These are phyloP conservation scores for Acanthacorydalis orientalis DNA, from an alignment of 2,888 invertebrate species.

Conservation along the genomic window DNA sequence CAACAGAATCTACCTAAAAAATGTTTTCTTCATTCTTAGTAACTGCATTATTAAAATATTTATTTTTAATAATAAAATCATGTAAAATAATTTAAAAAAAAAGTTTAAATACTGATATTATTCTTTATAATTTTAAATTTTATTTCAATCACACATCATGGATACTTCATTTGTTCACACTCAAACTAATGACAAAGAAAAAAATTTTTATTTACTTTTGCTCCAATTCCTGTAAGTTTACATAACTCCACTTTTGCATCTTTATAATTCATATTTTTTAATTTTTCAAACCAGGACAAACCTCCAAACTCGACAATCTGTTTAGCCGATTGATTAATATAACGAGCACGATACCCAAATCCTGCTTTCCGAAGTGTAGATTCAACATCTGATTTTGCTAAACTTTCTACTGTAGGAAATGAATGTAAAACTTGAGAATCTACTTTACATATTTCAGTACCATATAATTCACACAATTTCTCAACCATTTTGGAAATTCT, in stretches of 20 bases:
- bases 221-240: conserved; percentile 76
- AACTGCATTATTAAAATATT: no score
- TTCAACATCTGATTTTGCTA: conserved; percentile 49
- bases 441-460: conserved; percentile 50
- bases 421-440: conserved; percentile 49
- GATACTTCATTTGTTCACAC: not conserved
- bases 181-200: not conserved
- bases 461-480: conserved; percentile 68
- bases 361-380: conserved; percentile 49
- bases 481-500: conserved; percentile 87
- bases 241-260: conserved; percentile 59
- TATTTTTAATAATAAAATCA: no score
- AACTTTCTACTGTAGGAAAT: conserved; percentile 60
- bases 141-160: no score
- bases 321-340: conserved; percentile 58
- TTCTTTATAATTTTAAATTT: no score
- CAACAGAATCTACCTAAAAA: no score
- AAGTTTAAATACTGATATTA: no score
- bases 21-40: no score
- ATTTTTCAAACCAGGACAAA: conserved; percentile 48
- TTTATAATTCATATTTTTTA: conserved; percentile 50
- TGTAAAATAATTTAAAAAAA: no score
- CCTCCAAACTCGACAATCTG: conserved; percentile 54
- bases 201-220: conserved; percentile 46
- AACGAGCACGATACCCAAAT: conserved; percentile 81